A percentile compares a stretch with the other conserved stretches of the same genome.
phyloP scores from a whole-genome alignment of 2,113 vertebrate genomes.

The Emydura subglobosa region DNA sequence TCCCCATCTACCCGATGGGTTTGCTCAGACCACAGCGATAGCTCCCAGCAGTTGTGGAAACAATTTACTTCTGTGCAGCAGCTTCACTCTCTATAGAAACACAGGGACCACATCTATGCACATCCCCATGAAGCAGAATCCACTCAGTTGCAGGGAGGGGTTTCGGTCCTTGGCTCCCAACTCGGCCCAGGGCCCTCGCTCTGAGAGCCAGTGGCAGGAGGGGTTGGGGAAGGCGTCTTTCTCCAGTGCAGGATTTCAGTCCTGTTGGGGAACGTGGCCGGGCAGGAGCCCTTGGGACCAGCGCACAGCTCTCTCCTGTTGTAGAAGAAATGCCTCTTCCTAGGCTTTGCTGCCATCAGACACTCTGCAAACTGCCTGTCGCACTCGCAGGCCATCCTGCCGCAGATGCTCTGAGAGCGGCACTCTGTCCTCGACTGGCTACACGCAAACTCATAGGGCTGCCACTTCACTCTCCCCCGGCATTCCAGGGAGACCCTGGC shows the following conservation, averaged over 20 bases:
- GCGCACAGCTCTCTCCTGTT: background rate
- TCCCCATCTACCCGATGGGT: background rate
- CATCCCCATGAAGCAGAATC: background rate
- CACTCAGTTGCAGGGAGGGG: background rate
- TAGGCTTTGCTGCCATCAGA: constrained; percentile 6
- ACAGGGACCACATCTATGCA: background rate
- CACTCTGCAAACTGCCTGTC: constrained; percentile 55
- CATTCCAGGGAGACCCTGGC: constrained; percentile 27
- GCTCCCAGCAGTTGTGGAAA: background rate
- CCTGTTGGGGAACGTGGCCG: background rate
- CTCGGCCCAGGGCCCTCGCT: background rate
- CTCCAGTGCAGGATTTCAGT: background rate
- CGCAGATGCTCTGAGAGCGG: background rate
- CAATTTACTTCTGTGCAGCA: background rate
- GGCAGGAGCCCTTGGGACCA: background rate
- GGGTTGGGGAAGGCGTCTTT: background rate
- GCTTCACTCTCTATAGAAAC: background rate
- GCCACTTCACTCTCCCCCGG: constrained; percentile 39
- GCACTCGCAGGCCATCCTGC: constrained; percentile 44
- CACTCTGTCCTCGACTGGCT: background rate
- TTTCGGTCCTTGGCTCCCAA: background rate
- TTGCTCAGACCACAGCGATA: background rate
- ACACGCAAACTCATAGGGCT: constrained; percentile 28
- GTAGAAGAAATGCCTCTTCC: constrained; percentile 39
- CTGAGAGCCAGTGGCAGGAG: background rate